These are phyloP conservation scores for Didymodactylos carnosus DNA, from an alignment of 2,888 invertebrate species.

Conservation along the genomic window DNA sequence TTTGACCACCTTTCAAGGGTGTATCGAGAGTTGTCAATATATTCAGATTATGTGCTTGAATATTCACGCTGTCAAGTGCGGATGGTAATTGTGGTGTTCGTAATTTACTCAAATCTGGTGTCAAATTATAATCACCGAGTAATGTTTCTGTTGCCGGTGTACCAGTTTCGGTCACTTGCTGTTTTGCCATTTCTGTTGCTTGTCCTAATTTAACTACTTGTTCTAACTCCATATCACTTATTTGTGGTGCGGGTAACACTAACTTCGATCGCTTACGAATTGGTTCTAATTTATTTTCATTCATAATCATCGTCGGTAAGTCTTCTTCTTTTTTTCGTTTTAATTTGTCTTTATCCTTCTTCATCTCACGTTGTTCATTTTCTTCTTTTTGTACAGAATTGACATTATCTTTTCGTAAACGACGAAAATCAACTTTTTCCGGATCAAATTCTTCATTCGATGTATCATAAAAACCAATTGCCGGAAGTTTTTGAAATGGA, in stretches of 20 bases:
- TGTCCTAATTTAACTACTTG: constrained; percentile 45
- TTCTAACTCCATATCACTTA: constrained; percentile 56
- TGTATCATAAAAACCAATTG: constrained; percentile 82
- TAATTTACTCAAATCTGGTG: constrained; percentile 44
- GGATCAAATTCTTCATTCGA: constrained; percentile 60
- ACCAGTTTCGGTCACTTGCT: constrained; percentile 58
- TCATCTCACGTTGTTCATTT: constrained; percentile 67
- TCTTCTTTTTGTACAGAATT: constrained; percentile 75
- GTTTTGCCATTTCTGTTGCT: constrained; percentile 41
- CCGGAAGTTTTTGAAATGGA: constrained; percentile 83
- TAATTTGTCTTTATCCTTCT: constrained; percentile 79
- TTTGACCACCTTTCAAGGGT: constrained; percentile 77
- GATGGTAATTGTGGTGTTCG: constrained; percentile 61
- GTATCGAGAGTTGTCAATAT: constrained; percentile 91
- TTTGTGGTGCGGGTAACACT: constrained; percentile 84
- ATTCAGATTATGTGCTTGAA: constrained; percentile 97
- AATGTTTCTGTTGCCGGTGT: constrained; percentile 47
- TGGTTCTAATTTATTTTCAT: constrained; percentile 46
- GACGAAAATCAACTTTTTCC: constrained; percentile 66
- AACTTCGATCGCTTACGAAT: constrained; percentile 77
- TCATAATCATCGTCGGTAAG: constrained; percentile 61
- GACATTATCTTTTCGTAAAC: constrained; percentile 69
- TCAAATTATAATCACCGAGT: constrained; percentile 64
- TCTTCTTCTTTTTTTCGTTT: constrained; percentile 89
- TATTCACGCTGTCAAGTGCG: constrained; percentile 50